These are phyloP conservation scores for Cecropterus lyciades DNA, from an alignment of 1,140 invertebrate genomes.

Conservation along the genomic window DNA sequence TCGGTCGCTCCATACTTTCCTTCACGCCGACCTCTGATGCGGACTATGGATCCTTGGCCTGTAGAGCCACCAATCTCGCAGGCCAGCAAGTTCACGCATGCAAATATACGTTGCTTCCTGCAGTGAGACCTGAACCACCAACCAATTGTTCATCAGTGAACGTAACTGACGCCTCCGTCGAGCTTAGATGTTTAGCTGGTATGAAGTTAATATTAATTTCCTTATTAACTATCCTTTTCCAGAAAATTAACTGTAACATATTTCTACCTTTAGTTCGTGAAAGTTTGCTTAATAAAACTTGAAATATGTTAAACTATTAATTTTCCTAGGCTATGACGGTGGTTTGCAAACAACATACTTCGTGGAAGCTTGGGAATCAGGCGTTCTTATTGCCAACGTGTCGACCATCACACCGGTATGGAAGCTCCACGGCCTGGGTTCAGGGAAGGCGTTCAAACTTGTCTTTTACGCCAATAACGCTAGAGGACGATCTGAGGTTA, in stretches of 20 bases:
- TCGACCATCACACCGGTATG: conserved; percentile 81
- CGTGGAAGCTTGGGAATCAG: conserved; percentile 86
- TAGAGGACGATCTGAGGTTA: conserved; percentile 85
- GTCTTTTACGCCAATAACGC: conserved; percentile 87
- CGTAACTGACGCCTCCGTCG: conserved; percentile 89
- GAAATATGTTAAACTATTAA: neutral
- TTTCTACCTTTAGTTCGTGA: too few species aligned
- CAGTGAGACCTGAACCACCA: conserved; percentile 90
- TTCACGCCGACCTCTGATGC: conserved; percentile 91
- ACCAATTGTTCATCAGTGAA: conserved; percentile 91
- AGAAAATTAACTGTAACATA: too few species aligned
- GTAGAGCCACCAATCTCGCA: conserved; percentile 88
- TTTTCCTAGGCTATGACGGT: conserved; percentile 91
- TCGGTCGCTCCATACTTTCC: conserved; percentile 86
- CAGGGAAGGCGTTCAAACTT: conserved; percentile 81
- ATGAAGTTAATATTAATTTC: conserved; percentile 35
- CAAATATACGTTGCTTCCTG: conserved; percentile 88
- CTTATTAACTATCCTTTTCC: too few species aligned
- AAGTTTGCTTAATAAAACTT: too few species aligned
- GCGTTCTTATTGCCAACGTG: conserved; percentile 75
- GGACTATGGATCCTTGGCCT: conserved; percentile 89
- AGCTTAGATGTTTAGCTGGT: conserved; percentile 83
- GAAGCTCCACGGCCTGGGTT: conserved; percentile 83
- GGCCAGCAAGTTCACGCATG: conserved; percentile 89
- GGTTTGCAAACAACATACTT: conserved; percentile 93